These are phyloP conservation scores for Lasioglossum marginatum DNA, from an alignment of 2,888 invertebrate species.

Conservation along the genomic window DNA sequence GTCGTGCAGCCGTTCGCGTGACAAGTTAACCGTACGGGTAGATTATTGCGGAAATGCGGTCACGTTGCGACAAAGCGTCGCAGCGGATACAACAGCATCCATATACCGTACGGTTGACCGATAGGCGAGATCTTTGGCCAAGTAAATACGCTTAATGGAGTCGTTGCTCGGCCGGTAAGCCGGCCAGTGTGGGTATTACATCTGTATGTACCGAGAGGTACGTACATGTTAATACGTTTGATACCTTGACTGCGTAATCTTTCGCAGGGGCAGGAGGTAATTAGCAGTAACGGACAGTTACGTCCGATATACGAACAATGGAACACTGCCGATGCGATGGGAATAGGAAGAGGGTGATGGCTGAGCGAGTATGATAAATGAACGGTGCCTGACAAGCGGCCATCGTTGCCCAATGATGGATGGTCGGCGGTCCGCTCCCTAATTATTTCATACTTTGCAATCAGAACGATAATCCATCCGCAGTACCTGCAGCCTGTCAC, in stretches of 20 bases:
- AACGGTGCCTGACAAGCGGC: conserved; percentile 82
- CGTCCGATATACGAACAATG: conserved; percentile 75
- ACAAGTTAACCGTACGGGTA: conserved; percentile 39
- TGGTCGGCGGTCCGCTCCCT: conserved; percentile 82
- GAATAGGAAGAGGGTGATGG: conserved; percentile 78
- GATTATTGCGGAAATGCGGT: conserved; percentile 55
- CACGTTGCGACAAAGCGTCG: conserved; percentile 41
- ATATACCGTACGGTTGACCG: conserved; percentile 53
- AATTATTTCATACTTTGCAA: conserved; percentile 85
- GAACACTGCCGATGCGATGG: conserved; percentile 75
- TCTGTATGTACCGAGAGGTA: conserved; percentile 43
- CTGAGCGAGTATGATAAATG: conserved; percentile 84
- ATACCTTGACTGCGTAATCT: conserved; percentile 78
- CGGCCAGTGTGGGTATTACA: conserved; percentile 33
- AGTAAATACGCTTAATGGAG: conserved; percentile 70
- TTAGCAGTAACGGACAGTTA: conserved; percentile 81
- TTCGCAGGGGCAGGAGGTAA: conserved; percentile 78
- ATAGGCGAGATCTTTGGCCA: conserved; percentile 67
- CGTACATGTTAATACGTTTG: conserved; percentile 75
- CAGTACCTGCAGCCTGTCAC: conserved; percentile 81
- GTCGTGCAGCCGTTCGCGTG: conserved; percentile 13
- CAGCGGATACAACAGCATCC: conserved; percentile 42
- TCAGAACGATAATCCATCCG: conserved; percentile 84
- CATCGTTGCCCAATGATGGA: conserved; percentile 82
- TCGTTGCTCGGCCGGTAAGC: conserved; percentile 55